A percentile compares a stretch with the other conserved stretches of the same genome.
Conservation (phyloP, 64 coral and sea anemone species). For the Montipora cactus region DNA sequence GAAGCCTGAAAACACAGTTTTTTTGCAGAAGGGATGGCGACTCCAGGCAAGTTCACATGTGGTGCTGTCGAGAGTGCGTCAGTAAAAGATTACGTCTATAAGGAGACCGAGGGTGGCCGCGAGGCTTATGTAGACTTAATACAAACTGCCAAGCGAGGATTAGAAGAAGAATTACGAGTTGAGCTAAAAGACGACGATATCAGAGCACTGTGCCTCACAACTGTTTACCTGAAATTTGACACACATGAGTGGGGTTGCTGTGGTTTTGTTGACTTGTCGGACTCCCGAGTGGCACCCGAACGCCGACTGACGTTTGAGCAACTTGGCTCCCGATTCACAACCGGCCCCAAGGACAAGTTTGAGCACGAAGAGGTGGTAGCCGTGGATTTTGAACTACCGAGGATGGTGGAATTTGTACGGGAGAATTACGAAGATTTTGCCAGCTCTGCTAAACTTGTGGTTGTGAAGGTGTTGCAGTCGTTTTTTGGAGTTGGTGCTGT, state of each 20-base stretch:
- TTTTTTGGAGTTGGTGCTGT: slow-evolving; percentile 90
- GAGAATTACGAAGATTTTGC: slow-evolving; percentile 94
- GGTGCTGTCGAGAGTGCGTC: slow-evolving; percentile 97
- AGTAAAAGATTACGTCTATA: slow-evolving; percentile 70
- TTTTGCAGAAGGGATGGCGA: slow-evolving; percentile 92
- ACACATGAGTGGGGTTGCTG: slow-evolving; percentile 98
- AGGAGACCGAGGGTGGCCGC: neutral
- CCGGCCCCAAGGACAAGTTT: slow-evolving; percentile 94
- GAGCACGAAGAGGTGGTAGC: slow-evolving; percentile 93
- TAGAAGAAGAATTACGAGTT: slow-evolving; percentile 93
- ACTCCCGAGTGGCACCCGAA: slow-evolving; percentile 79
- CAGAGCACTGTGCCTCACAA: slow-evolving; percentile 86
- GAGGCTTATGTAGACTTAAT: slow-evolving; percentile 70
- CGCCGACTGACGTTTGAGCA: slow-evolving; percentile 81
- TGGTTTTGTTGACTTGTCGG: slow-evolving; percentile 95
- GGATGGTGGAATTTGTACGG: slow-evolving; percentile 94
- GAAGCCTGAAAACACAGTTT: neutral
- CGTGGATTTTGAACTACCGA: slow-evolving; percentile 82
- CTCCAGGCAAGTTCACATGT: slow-evolving; percentile 93
- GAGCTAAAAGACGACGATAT: slow-evolving; percentile 77
- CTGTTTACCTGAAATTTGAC: slow-evolving; percentile 96
- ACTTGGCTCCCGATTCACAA: slow-evolving; percentile 84
- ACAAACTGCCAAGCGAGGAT: slow-evolving; percentile 89
- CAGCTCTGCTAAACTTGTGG: slow-evolving; percentile 91
- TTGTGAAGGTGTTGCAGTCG: slow-evolving; percentile 97